phyloP scores from a whole-genome alignment of 1,140 invertebrate species.

The Cyclina sinensis region DNA sequence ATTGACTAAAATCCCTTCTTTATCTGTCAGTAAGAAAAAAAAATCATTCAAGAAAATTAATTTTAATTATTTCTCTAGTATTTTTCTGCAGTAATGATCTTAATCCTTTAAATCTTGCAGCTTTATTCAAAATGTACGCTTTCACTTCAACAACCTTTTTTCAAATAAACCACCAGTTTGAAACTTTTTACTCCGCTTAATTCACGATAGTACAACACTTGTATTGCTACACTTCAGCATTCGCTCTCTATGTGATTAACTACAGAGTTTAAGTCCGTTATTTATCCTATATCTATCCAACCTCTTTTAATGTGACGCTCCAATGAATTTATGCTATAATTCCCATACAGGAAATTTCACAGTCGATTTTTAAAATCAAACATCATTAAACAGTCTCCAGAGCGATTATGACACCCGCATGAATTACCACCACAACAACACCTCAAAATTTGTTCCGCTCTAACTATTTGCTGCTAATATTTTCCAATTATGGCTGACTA shows the following conservation, averaged over 20 bases:
- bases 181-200: background rate
- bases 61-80: background rate
- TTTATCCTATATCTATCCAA: constrained; percentile 32
- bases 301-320: constrained; percentile 43
- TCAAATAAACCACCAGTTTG: constrained; percentile 43
- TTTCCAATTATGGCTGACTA: constrained; percentile 24
- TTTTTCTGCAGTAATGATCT: background rate
- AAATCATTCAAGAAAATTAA: background rate
- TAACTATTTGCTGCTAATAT: background rate
- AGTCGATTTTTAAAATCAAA: constrained; percentile 47
- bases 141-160: constrained; percentile 2
- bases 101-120: constrained; percentile 18
- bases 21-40: background rate
- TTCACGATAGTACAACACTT: background rate
- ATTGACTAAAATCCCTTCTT: background rate
- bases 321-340: constrained; percentile 12
- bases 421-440: background rate
- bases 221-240: background rate
- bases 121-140: background rate
- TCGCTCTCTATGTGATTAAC: background rate
- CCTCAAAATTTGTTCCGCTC: constrained; percentile 29
- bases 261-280: constrained; percentile 1
- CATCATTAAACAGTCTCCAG: constrained; percentile 17
- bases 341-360: constrained; percentile 57
- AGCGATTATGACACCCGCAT: constrained; percentile 54